These are phyloP conservation scores for Lithophane ornitopus DNA, from an alignment of 2,888 invertebrate species.

Conservation along the genomic window DNA sequence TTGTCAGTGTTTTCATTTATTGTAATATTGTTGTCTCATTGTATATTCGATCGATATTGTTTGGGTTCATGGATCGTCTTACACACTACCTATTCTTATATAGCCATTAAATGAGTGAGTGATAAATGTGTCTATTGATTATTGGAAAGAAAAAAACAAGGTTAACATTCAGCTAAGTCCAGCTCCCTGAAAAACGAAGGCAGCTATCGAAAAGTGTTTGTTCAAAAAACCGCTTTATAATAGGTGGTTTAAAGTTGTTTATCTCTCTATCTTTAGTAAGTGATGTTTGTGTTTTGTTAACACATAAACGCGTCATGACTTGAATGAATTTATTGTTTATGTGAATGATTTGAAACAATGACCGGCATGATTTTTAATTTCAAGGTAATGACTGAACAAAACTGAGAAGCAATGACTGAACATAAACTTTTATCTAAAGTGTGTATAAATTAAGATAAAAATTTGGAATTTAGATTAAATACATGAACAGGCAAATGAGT, in stretches of 20 bases:
- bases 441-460: background rate
- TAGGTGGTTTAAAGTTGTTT: background rate
- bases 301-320: too few relatives aligned
- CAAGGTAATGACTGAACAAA: background rate
- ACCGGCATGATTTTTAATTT: background rate
- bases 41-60: background rate
- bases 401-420: background rate
- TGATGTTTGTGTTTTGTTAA: background rate
- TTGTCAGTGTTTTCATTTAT: background rate
- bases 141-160: background rate
- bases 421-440: background rate
- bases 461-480: background rate
- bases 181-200: background rate
- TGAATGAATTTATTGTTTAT: background rate
- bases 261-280: too few relatives aligned
- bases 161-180: background rate
- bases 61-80: background rate
- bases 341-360: background rate
- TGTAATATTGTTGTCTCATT: background rate
- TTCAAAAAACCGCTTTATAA: background rate
- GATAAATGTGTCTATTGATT: background rate
- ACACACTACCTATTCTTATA: background rate
- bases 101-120: background rate
- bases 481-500: background rate
- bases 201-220: background rate